Conservation (phyloP, 2,113 vertebrate genomes). For the Rattus norvegicus region GRCr8 NC_086027.1:90163001-90163500, state of each 20-base stretch:
- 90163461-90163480: background rate
- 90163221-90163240: background rate
- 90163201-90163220: background rate
- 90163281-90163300: background rate
- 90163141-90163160: background rate
- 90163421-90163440: background rate
- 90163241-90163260: background rate
- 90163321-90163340: background rate
- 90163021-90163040: background rate
- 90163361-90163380: background rate
- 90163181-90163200: background rate
- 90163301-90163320: background rate
- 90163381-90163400: background rate
- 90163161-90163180: background rate
- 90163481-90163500: background rate
- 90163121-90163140: background rate
- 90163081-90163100: too few species aligned
- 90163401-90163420: background rate
- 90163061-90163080: too few species aligned
- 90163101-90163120: background rate
- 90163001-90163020: background rate
- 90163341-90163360: background rate
- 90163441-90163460: background rate
- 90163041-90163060: background rate
- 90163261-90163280: background rate